A percentile compares a stretch with the other conserved stretches of the same genome.
Conservation (phyloP, 2,797 vertebrate species). For the Brotogeris chrysoptera region DNA sequence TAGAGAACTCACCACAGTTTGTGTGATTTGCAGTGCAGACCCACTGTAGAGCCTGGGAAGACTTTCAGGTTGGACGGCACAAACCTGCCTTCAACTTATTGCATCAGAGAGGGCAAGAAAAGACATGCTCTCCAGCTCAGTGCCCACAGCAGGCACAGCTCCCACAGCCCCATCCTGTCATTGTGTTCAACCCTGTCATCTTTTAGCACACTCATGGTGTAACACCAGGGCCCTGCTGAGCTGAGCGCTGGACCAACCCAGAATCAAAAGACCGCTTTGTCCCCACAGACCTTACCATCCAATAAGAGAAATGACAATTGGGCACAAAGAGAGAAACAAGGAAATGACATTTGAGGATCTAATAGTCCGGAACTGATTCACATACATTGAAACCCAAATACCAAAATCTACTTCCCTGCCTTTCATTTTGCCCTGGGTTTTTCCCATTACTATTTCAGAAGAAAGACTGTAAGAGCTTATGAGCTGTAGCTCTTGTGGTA, state of each 20-base stretch:
- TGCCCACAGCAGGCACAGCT: background rate
- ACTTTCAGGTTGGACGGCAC: background rate
- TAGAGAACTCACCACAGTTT: background rate
- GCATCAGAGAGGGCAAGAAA: background rate
- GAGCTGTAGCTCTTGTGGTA: background rate
- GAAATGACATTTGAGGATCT: background rate
- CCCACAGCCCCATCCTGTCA: background rate
- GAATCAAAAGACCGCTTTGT: background rate
- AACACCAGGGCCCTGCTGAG: background rate
- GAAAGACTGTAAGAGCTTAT: background rate
- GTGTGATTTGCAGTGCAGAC: background rate
- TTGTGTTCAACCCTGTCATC: fast-evolving
- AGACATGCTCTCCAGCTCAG: background rate
- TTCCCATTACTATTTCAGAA: background rate
- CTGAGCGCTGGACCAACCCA: background rate
- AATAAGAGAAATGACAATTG: background rate
- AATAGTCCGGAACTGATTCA: background rate
- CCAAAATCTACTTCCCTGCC: background rate
- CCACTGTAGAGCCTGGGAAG: background rate
- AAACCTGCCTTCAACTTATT: background rate
- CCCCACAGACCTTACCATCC: background rate
- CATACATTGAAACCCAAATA: background rate
- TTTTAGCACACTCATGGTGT: background rate
- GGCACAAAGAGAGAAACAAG: background rate
- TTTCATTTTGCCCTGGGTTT: background rate